Evolutionary conservation across 2,113 vertebrate genomes (phyloP).

Genomic region (Coracopsis vasa): DNA sequence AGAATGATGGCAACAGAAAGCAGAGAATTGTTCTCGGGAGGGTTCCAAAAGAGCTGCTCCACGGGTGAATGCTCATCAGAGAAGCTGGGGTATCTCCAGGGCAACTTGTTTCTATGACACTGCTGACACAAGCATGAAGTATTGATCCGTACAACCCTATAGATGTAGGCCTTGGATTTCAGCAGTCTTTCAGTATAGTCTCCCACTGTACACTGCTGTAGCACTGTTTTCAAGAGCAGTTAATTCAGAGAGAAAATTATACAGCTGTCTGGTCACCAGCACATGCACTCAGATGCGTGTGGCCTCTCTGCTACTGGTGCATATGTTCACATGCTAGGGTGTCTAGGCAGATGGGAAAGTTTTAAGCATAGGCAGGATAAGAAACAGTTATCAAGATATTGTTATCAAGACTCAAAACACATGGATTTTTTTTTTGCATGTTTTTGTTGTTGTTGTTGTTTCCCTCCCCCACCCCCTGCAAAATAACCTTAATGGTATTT

Average conservation of each 20-base stretch:
- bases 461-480: neutral
- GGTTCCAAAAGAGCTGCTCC: neutral
- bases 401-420: neutral
- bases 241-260: neutral
- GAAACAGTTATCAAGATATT: neutral
- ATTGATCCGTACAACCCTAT: neutral
- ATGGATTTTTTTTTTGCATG: neutral
- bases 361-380: neutral
- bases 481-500: neutral
- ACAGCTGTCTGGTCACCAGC: neutral
- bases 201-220: neutral
- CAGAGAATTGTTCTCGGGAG: slow-evolving; percentile 28
- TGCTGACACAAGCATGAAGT: neutral
- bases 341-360: neutral
- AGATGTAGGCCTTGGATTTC: neutral
- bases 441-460: neutral
- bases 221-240: neutral
- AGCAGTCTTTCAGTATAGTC: neutral
- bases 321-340: accelerated
- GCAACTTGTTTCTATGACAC: neutral
- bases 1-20: slow-evolving; percentile 24
- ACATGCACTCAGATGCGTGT: neutral
- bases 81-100: neutral
- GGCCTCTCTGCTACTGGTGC: accelerated
- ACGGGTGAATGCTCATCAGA: accelerated